Evolutionary conservation across 2,797 vertebrate genomes (phyloP), one percentile per base, ranked within the genome.

Genomic region (Alosa sapidissima): DNA sequence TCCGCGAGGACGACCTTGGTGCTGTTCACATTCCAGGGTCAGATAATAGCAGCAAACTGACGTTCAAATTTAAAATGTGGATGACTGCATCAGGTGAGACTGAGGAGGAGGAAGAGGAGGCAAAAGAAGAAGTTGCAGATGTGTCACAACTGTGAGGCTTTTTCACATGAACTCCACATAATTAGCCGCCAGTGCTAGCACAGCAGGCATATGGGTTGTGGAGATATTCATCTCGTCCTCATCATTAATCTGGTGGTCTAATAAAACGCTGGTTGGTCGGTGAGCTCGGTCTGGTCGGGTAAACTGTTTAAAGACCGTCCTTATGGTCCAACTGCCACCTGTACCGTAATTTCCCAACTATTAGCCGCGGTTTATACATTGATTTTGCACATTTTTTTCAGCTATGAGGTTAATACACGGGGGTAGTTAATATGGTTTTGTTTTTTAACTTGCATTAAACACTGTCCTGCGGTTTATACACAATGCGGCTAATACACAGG

Each of bases 41-140:
- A 85, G 88, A 81, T 85, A 91, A 87, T 84, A 86, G 49, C 82
- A 28, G 90, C 88, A 89, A 88, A 84, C 65, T 36, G 33, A 60
- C 21, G n/a, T 60, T 60, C 21, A 24, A 8, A 60, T 60, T 60
- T 1, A 1, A 60, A 24, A 60, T 24, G 58, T 60, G 58, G 58
- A 54, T 16, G 58, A n/a, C n/a, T 60, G n/a, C 21, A 24, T 60
- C 21, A 60, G 58, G n/a, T 24, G 58, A 58, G 16, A n/a, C 16
- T 21, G 58, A 9, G 14, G 13, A 54, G 14, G 13, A 16, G 11
- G 52, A 54, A 16, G 52, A 60, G 1, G 21, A 24, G n/a, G 3
- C 24, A 60, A 2, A 60, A 19, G 54, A 49, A 24, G 60, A n/a
- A 65, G 60, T 28, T 72, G 13, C 3, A 47, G 14, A 78, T 7